Conservation (phyloP, 2,797 vertebrate species). For the Intellagama lesueurii region DNA sequence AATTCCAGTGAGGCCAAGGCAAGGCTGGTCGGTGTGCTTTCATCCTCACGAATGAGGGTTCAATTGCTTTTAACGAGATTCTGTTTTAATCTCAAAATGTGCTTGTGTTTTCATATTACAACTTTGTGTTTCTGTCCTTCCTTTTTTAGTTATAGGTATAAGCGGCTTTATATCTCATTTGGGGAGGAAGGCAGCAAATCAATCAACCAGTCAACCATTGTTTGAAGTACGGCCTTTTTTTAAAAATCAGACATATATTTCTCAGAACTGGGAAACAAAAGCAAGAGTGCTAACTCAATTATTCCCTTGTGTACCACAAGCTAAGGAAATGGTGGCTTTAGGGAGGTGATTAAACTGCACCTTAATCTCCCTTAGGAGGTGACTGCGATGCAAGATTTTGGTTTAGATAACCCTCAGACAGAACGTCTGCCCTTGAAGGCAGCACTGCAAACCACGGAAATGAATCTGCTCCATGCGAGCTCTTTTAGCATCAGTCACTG, state of each 20-base stretch:
- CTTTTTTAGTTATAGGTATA: too few species aligned
- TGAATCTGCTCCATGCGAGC: background rate
- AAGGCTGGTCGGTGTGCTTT: too few species aligned
- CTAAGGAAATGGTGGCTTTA: background rate
- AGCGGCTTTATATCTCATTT: too few species aligned
- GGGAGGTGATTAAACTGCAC: background rate
- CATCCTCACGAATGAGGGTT: too few species aligned
- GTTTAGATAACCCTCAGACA: background rate
- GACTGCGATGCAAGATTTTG: conserved; percentile 10
- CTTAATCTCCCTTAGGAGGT: background rate
- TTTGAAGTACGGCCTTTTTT: background rate
- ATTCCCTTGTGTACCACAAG: background rate
- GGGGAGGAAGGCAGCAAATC: too few species aligned
- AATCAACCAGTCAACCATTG: background rate
- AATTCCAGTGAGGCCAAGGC: too few species aligned
- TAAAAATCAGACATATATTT: background rate
- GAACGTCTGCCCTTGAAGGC: conserved; percentile 29
- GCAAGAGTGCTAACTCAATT: background rate
- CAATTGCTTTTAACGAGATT: background rate
- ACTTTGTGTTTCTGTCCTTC: too few species aligned
- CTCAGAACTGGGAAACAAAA: background rate
- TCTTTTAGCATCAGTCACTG: conserved; percentile 23
- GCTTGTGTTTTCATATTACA: background rate
- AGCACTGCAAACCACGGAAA: background rate
- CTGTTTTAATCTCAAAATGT: background rate